Base-by-base conservation (phyloP, 2,113 vertebrate species). In the Regulus satrapa region DNA sequence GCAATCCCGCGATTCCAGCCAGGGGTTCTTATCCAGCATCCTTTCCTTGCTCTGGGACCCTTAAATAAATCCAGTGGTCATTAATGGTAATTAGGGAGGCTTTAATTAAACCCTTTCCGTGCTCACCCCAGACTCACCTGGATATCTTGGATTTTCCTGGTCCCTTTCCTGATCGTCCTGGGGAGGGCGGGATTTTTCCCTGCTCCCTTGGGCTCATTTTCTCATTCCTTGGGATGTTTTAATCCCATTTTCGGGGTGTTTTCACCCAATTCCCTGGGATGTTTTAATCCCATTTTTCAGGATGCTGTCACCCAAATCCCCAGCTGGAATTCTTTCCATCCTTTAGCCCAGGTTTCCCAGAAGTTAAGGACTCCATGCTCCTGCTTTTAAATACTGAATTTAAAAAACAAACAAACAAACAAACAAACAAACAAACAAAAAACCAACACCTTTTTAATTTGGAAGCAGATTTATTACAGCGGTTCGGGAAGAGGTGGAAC, bases 291-390 rank as follows among this genome's bases (percentile, higher is more conserved):
- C 21, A 5, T 14, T 75, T 15, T 7, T 59, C 2, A 8, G 28
- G 20, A 32, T 32, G 0, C 34, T 63, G 52, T 17, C 6, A 17
- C 4, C 25, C 71, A 28, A 34, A 34, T 56, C 52, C 34, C 41
- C 52, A 9, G 5, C 63, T 21, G 28, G 20, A 68, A 68, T 68
- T 40, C 34, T 13, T n/a, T 5, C 5, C 28, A 3, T 18, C 11
- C n/a, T n/a, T 38, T 9, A 23, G 1, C 43, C 63, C 3, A 0
- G 6, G n/a, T 28, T n/a, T 49, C 17, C 52, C 24, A 4, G 4
- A 40, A 32, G 3, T 7, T 7, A 4, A 32, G 10, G 3, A 7
- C 23, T 14, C 24, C 9, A 0, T 2, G 1, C 18, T 48, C 9
- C 9, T 3, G 3, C 43, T 41, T 24, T 69, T 11, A 15, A 69